Evolutionary conservation across 2,888 invertebrate species (phyloP).

Genomic region (Coecobrya sp.): DNA sequence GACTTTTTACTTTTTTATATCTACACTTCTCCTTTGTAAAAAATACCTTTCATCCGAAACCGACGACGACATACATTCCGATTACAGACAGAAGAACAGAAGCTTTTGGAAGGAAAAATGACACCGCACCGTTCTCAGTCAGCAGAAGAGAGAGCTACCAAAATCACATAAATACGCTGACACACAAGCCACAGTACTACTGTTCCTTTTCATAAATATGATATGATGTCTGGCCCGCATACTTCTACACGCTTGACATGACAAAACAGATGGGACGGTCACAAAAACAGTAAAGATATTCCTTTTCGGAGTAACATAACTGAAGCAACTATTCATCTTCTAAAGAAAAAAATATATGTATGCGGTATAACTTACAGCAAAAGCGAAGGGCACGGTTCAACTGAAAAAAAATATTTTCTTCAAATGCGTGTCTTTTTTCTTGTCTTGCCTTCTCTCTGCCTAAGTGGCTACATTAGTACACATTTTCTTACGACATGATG

Average conservation of each 20-base stretch:
- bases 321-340: conserved; percentile 31
- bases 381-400: not conserved
- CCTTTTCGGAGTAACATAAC: conserved; percentile 12
- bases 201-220: not conserved
- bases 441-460: not conserved
- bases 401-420: not conserved
- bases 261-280: conserved; percentile 64
- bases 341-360: not conserved
- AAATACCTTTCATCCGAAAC: not conserved
- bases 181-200: not conserved
- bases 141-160: not conserved
- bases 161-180: not conserved
- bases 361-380: not conserved
- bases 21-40: not conserved
- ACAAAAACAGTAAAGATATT: conserved; percentile 28
- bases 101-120: not conserved
- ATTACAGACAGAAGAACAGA: not conserved
- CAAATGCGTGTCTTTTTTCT: not conserved
- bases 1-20: not conserved
- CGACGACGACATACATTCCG: not conserved
- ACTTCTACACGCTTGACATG: conserved; percentile 51
- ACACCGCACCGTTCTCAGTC: not conserved
- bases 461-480: conserved; percentile 64
- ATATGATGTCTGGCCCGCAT: not conserved
- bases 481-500: conserved; percentile 47